These are phyloP conservation scores for Ptilonorhynchus violaceus DNA, from an alignment of 2,113 vertebrate species.

Conservation along the genomic window DNA sequence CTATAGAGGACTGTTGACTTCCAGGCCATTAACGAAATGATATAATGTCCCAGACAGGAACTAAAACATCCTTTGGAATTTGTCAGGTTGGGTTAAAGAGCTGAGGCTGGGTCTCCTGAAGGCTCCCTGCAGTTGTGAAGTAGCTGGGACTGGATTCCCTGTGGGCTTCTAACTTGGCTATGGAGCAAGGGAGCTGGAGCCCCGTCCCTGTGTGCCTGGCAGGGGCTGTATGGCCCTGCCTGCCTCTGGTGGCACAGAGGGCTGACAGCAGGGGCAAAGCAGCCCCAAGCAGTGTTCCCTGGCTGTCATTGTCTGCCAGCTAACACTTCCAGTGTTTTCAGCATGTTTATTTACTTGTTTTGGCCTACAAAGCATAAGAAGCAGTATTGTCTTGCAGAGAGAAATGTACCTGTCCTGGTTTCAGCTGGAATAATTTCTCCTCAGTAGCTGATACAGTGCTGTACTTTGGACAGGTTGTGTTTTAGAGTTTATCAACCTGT, in stretches of 20 bases:
- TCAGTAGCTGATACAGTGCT: accelerated
- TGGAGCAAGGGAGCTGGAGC: background rate
- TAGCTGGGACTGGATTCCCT: background rate
- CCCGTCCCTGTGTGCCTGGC: background rate
- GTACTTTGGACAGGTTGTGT: background rate
- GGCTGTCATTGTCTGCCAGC: background rate
- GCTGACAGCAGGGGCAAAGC: background rate
- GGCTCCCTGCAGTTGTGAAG: background rate
- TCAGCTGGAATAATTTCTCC: background rate
- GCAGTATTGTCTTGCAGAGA: background rate
- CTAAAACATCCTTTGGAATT: background rate
- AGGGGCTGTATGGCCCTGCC: background rate
- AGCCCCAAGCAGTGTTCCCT: background rate
- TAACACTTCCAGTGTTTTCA: background rate
- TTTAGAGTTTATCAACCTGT: background rate
- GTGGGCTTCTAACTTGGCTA: background rate
- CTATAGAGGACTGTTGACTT: background rate
- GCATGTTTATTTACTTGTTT: background rate
- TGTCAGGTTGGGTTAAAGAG: background rate
- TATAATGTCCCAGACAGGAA: background rate
- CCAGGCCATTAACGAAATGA: background rate
- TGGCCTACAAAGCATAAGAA: background rate
- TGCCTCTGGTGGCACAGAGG: background rate
- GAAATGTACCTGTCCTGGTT: background rate
- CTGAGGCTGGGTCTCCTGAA: background rate